Evolutionary conservation across 2,113 vertebrate species (phyloP), one percentile per base, ranked within the genome.

Genomic region (Sarotherodon lohbergeri): DNA sequence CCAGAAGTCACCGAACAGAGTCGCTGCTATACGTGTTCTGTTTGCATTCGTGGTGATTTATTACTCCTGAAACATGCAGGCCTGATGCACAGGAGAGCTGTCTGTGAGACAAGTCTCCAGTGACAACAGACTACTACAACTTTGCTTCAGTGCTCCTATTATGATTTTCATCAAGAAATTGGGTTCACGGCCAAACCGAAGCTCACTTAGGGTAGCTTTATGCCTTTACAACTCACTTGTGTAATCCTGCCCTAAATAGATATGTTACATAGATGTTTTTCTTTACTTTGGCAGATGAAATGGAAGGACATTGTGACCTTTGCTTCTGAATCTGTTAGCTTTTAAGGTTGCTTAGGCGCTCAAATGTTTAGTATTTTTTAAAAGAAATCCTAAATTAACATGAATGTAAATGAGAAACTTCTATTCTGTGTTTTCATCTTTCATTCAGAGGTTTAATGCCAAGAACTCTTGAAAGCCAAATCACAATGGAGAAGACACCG

Each of bases 401-500:
- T 84, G 48, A 83, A 76, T 90, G 55, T 80, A 73, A 91, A 86
- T 86, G 56, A 76, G 46, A 86, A 86, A 71, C 4, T 1, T 56
- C 50, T 59, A 76, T 43, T 68, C 19, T 92, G 22, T 94, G 71
- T 89, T 93, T 85, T 87, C 79, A 29, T 79, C 82, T 59, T 90
- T 86, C 92, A 90, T 0, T 32, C 95, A 99, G 98, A 95, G 96
- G 96, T 89, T 95, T 99, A 92, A 99, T 99, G 98, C 98, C 98
- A 0, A 96, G 98, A 41, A 98, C 98, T 0, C 95, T 98, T 0
- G 97, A 98, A 87, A 97, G 95, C 86, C 98, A 99, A 96, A 97
- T 99, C 95, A 98, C 98, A 0, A 97, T 99, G 96, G 98, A 99
- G 96, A 99, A 99, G 95, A 99, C 98, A 0, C 98, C 97, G 63